Conservation (phyloP, 2,888 invertebrate species). For the Drosophila acutilabella region DNA sequence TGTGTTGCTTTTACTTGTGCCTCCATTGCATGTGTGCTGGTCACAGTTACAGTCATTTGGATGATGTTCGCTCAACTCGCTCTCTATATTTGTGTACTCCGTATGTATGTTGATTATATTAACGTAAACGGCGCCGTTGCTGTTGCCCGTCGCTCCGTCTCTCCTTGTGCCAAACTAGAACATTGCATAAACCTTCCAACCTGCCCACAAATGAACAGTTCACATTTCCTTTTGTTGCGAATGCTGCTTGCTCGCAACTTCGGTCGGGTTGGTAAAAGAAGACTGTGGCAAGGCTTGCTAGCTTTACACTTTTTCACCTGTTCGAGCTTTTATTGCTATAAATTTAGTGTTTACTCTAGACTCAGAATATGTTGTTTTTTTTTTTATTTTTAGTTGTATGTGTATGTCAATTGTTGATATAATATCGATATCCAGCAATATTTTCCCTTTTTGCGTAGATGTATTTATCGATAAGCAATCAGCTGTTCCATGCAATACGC, state of each 20-base stretch:
- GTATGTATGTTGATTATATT: not conserved
- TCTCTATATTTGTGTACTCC: slow-evolving; percentile 34
- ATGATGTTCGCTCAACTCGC: slow-evolving; percentile 48
- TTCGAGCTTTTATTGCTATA: slow-evolving; percentile 39
- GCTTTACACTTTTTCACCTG: slow-evolving; percentile 10
- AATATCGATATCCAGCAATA: slow-evolving; percentile 45
- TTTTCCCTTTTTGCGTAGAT: not conserved
- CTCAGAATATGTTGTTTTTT: slow-evolving; percentile 46
- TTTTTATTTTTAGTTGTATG: slow-evolving; percentile 38
- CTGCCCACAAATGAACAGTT: slow-evolving; percentile 55
- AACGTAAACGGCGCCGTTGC: slow-evolving; percentile 14
- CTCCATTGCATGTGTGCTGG: slow-evolving; percentile 82
- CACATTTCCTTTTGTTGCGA: slow-evolving; percentile 53
- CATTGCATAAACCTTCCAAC: slow-evolving; percentile 70
- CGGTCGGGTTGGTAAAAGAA: slow-evolving; percentile 19
- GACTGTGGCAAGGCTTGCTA: slow-evolving; percentile 34
- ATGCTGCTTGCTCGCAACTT: slow-evolving; percentile 21
- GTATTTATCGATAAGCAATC: slow-evolving; percentile 26
- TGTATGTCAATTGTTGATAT: slow-evolving; percentile 61
- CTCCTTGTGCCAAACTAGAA: slow-evolving; percentile 65
- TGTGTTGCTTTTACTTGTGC: slow-evolving; percentile 82
- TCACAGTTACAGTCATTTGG: slow-evolving; percentile 82
- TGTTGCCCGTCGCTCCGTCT: slow-evolving; percentile 9
- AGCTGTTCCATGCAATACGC: slow-evolving; percentile 19
- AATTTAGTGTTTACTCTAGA: slow-evolving; percentile 69